Conservation (phyloP, 2,797 vertebrate genomes). For the Lagorchestes hirsutus region DNA sequence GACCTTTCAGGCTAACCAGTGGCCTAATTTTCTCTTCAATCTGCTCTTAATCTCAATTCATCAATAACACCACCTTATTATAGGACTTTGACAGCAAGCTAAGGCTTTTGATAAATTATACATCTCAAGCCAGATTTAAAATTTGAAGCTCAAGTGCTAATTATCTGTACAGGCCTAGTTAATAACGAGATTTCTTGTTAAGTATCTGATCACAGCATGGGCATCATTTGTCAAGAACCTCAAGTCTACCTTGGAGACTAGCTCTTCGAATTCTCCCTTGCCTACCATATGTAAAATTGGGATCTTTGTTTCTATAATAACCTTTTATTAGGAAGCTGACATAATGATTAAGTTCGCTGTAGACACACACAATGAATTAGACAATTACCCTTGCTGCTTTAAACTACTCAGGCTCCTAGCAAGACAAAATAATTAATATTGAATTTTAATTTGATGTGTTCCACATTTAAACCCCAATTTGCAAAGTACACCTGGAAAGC, state of each 20-base stretch:
- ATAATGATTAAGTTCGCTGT: slow-evolving; percentile 98
- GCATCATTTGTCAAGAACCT: slow-evolving; percentile 97
- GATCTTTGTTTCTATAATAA: slow-evolving; percentile 99
- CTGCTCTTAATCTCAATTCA: slow-evolving; percentile 98
- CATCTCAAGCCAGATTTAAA: slow-evolving; percentile 97
- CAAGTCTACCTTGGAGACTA: slow-evolving; percentile 95
- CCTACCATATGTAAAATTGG: slow-evolving; percentile 99
- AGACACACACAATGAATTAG: slow-evolving; percentile 93
- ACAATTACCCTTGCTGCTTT: slow-evolving; percentile 93
- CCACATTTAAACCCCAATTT: slow-evolving; percentile 96
- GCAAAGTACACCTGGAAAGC: slow-evolving; percentile 96
- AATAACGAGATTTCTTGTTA: slow-evolving; percentile 99
- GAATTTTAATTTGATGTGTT: slow-evolving; percentile 97
- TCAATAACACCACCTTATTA: slow-evolving; percentile 97
- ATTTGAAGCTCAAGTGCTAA: slow-evolving; percentile 99
- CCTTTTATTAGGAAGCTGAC: slow-evolving; percentile 99
- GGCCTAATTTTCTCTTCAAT: slow-evolving; percentile 95
- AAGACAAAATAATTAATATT: slow-evolving; percentile 98
- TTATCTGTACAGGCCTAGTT: slow-evolving; percentile 99
- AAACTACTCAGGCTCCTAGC: slow-evolving; percentile 92
- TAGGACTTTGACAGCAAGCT: slow-evolving; percentile 94
- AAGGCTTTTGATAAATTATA: slow-evolving; percentile 98
- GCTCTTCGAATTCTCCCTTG: slow-evolving; percentile 93
- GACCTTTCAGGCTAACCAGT: slow-evolving; percentile 91
- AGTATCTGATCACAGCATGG: slow-evolving; percentile 98